Base-by-base conservation (phyloP, 2,797 vertebrate species). In the Merluccius polli region DNA sequence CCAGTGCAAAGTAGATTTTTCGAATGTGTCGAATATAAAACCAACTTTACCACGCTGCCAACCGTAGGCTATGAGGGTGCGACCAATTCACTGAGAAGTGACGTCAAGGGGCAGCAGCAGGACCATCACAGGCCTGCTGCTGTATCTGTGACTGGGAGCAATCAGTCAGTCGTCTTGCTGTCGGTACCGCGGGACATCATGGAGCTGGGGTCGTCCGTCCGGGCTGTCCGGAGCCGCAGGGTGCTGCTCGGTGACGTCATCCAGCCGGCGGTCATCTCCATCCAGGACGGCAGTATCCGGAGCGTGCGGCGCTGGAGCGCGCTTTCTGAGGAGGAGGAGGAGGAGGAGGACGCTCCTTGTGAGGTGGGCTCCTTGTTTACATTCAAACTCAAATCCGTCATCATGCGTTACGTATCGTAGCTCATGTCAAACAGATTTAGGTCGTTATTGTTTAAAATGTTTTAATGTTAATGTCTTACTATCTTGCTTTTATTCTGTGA, bases 241-340 rank as follows among this genome's bases (percentile, higher is more conserved):
- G 94, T 96, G 2, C 80, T 95, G 69, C 70, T 86, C 12, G 90
- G 89, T 3, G 84, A 91, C 1, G 77, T 91, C 11, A 71, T 94
- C 33, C 41, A 77, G 21, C 93, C 94, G 77, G 94, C 93, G 9
- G 87, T 94, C 5, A 84, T 95, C 11, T 24, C 89, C 9, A 94
- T 95, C 76, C 85, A 86, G 38, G 87, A 93, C 68, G 94, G 92
- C n/a, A 94, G 90, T 79, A 95, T 95, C 77, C 76, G 86, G 1
- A 77, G 86, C 9, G 89, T 96, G 41, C 79, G 92, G 5, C 77
- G 89, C 3, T 83, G 86, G 36, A 65, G 75, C 24, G 87, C 78
- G 30, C 77, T 75, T 31, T 33, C 81, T 52, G 48, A 0, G 27
- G 76, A 73, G 24, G 76, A 73, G 24, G 75, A 15, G n/a, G n/a